These are phyloP conservation scores for Gopherus evgoodei DNA, from an alignment of 2,113 vertebrate species.

Conservation along the genomic window DNA sequence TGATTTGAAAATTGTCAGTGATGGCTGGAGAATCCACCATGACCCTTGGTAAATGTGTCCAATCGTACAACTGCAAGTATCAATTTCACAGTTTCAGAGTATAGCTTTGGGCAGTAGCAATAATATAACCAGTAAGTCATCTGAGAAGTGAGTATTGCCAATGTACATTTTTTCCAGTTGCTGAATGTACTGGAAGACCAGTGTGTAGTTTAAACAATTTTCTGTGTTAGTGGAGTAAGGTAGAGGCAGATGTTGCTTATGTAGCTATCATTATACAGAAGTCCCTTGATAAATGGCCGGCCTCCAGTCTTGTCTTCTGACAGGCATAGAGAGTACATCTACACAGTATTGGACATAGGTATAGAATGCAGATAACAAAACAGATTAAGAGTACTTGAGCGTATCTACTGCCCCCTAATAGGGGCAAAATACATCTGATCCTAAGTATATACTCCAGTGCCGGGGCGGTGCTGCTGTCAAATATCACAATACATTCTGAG, in stretches of 20 bases:
- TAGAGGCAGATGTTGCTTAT: background rate
- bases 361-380: background rate
- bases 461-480: background rate
- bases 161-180: background rate
- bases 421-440: background rate
- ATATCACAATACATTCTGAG: background rate
- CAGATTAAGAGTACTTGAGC: background rate
- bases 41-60: background rate
- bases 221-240: background rate
- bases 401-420: background rate
- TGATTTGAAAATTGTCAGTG: background rate
- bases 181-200: background rate
- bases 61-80: background rate
- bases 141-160: background rate
- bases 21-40: background rate
- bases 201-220: background rate
- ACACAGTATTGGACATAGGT: background rate
- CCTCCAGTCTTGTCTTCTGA: background rate
- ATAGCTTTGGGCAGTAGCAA: background rate
- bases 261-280: fast-evolving
- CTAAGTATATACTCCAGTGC: background rate
- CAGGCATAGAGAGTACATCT: background rate
- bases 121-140: background rate
- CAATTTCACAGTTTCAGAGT: background rate
- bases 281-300: background rate